Percentiles rank a stretch among this genome's conserved stretches.
phyloP scores from a whole-genome alignment of 2,113 vertebrate species.

The Phodopus roborovskii region DNA sequence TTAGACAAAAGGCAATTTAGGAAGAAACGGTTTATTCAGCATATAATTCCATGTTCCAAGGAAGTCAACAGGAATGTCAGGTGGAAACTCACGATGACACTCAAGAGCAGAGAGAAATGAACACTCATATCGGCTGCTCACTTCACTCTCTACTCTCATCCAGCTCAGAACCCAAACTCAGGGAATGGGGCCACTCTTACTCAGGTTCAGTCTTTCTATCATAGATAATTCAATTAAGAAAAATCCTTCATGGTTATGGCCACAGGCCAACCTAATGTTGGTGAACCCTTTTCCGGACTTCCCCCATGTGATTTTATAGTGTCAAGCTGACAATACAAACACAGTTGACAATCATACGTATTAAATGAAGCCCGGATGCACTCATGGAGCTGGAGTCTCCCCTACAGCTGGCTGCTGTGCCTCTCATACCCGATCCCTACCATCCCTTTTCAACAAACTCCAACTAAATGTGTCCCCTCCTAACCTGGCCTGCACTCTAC shows the following conservation, averaged over 20 bases:
- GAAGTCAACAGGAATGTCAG: neutral
- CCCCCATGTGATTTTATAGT: no score
- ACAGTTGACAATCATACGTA: no score
- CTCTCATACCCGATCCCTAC: no score
- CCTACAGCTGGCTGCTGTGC: no score
- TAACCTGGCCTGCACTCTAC: neutral
- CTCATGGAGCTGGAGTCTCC: no score
- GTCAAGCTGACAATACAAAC: no score
- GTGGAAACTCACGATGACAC: neutral
- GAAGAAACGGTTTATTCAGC: neutral
- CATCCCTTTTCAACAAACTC: neutral
- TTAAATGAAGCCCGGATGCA: no score
- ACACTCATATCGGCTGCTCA: neutral
- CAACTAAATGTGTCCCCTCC: neutral
- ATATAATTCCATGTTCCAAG: neutral
- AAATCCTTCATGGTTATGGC: no score
- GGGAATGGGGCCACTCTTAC: neutral
- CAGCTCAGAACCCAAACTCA: neutral
- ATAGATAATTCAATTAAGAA: neutral
- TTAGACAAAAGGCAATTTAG: neutral
- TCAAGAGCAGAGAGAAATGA: neutral
- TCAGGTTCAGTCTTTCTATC: neutral
- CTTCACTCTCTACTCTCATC: neutral
- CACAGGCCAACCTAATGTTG: no score
- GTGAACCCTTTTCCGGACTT: no score